These are phyloP conservation scores for Cottoperca gobio DNA, from an alignment of 2,797 vertebrate species.

Conservation along the genomic window DNA sequence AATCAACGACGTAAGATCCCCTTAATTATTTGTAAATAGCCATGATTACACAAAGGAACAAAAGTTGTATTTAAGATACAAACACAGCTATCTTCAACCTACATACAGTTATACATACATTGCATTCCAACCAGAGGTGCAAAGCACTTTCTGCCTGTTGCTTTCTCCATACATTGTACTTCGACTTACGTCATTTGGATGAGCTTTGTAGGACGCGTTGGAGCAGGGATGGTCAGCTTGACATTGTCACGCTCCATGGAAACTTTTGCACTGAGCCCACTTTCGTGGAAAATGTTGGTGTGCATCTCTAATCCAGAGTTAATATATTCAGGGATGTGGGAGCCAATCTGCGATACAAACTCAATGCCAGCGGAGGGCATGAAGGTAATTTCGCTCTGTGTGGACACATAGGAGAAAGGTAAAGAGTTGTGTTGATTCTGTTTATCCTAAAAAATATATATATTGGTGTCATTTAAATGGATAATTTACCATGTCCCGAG, in stretches of 20 bases:
- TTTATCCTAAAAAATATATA: not conserved
- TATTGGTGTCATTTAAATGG: not conserved
- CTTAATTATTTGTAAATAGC: not conserved
- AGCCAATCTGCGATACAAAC: slow-evolving; percentile 90
- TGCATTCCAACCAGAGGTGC: not conserved
- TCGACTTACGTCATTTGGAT: slow-evolving; percentile 88
- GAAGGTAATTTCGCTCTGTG: slow-evolving; percentile 80
- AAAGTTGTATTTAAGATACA: not conserved
- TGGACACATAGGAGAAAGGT: slow-evolving; percentile 15
- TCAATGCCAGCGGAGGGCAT: slow-evolving; percentile 92
- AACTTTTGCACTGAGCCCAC: slow-evolving; percentile 86
- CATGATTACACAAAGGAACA: not conserved
- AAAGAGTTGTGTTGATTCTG: not conserved
- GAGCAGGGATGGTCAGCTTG: slow-evolving; percentile 90
- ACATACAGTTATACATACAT: not conserved
- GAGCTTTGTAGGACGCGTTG: slow-evolving; percentile 84
- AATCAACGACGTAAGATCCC: not conserved
- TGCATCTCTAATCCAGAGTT: slow-evolving; percentile 90
- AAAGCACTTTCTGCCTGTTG: not conserved
- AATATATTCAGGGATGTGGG: slow-evolving; percentile 89
- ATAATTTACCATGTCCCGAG: slow-evolving; percentile 80
- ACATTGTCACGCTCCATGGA: slow-evolving; percentile 81
- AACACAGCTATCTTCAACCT: not conserved
- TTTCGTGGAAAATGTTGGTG: slow-evolving; percentile 92
- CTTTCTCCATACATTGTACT: not conserved